Base-by-base conservation (phyloP, 2,888 invertebrate genomes). In the Drosophila hamatofila region DNA sequence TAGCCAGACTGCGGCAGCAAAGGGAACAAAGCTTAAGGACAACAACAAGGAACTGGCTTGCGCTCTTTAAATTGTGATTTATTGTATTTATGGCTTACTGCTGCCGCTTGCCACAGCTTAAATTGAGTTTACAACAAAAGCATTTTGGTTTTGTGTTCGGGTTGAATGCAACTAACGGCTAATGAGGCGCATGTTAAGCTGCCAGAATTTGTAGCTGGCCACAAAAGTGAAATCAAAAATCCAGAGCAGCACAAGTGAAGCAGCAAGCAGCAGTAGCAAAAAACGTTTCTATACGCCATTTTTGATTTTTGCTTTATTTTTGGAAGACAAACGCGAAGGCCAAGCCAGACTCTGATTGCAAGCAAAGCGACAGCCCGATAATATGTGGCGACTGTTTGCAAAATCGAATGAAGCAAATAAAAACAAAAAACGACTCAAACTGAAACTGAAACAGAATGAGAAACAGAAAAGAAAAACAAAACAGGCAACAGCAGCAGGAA, bases 1-100 rank as follows among this genome's bases (percentile, higher is more conserved):
- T 82, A 85, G 78, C 77, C 72, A 72, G 79, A 75, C 63, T 68
- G 33, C 21, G 12, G 65, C 46, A 39, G 37, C 65, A 37, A 48
- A 41, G 49, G 35, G 57, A 72, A 64, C 72, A 72, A 72, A 70
- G 70, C 62, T 33, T 42, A 30, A 48, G 30, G 39, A 35, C 49
- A 72, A 58, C 41, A 57, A 61, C 55, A 48, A 67, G 49, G 51
- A 48, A 58, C 67, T 51, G 41, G 52, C 52, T 66, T 65, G 54
- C 48, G 60, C 60, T 81, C 71, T 48, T 81, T 80, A 85, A 84
- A 87, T 83, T 85, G 75, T 87, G 85, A 87, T 87, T 85, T 85
- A 85, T 89, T 74, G 71, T 80, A 78, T 73, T 83, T 78, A 68
- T 70, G 68, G 66, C 66, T 78, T 42, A 64, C 33, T 52, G 52